Evolutionary conservation across 2,888 invertebrate species (phyloP).

Genomic region (Epirrhoe tristata): DNA sequence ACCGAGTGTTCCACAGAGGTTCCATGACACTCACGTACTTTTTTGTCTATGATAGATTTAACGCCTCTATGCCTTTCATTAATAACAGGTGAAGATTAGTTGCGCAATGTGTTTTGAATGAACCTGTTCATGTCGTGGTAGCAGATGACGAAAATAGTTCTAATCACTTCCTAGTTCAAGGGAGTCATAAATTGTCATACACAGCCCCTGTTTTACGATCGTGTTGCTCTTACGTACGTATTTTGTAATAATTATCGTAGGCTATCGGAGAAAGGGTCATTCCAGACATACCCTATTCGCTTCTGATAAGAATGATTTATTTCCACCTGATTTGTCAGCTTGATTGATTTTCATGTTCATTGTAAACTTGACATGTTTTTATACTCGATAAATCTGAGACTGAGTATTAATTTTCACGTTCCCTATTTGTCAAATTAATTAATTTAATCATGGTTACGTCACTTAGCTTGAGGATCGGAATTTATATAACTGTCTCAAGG

Average conservation of each 20-base stretch:
- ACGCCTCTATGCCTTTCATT: background rate
- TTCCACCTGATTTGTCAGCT: constrained; percentile 16
- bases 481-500: constrained; percentile 48
- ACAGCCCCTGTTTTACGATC: constrained; percentile 27
- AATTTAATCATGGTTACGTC: constrained; percentile 17
- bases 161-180: constrained; percentile 62
- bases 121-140: background rate
- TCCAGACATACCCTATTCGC: constrained; percentile 39
- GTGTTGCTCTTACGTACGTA: constrained; percentile 18
- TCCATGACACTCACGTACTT: too few species aligned
- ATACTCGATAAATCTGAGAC: background rate
- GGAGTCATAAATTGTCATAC: constrained; percentile 49
- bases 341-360: constrained; percentile 21
- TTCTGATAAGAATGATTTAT: constrained; percentile 37
- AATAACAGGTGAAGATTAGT: background rate
- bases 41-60: too few species aligned
- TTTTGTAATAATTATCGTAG: constrained; percentile 28
- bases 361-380: constrained; percentile 27
- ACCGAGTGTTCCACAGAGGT: too few species aligned
- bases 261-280: constrained; percentile 32
- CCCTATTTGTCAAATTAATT: background rate
- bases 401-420: too few species aligned
- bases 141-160: constrained; percentile 46
- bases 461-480: constrained; percentile 24
- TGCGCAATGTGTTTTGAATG: background rate